Base-by-base conservation (phyloP, 2,888 invertebrate species). In the Amblyjoppa proteus region DNA sequence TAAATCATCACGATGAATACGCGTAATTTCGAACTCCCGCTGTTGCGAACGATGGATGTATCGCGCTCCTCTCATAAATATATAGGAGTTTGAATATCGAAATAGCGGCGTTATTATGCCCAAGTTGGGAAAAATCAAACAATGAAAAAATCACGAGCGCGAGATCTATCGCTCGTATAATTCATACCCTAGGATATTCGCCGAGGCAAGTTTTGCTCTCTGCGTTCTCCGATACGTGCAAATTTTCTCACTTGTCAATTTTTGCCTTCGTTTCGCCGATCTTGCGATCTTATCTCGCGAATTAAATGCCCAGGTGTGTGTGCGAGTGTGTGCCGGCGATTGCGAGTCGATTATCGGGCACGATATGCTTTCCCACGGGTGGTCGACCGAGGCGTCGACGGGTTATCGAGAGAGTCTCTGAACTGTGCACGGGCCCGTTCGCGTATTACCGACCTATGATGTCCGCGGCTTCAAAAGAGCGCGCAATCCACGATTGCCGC, bases 1-100 rank as follows among this genome's bases (percentile, higher is more conserved):
- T 75, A 64, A 84, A 75, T 69, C 61, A 56, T 56, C 70, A 75
- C 70, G 53, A 61, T 38, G 56, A 61, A 75, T 61, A 61, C 20
- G 64, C 31, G 11, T 20, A 9, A 20, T 58, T 64, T 61, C 38
- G 51, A 58, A 61, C 56, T 73, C 58, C 41, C 13, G 34, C 68
- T 51, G 31, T 64, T 64, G 31, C 31, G 53, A 75, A 41, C 58
- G 74, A 25, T 58, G 53, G 58, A 76, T 45, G 66, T 77, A 64
- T 64, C 38, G 20, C 70, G 45, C 13, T 34, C 66, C 41, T 58
- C 45, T 78, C 38, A 45, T 77, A 25, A 71, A 68, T 34, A 45
- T 61, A 68, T 49, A 53, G 25, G 16, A 13, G 25, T 25, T 38
- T 38, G 16, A 56, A 64, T 70, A 70, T 75, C 68, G 28, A 28